These are phyloP conservation scores for Lagodon rhomboides DNA, from an alignment of 2,797 vertebrate genomes.

Conservation along the genomic window DNA sequence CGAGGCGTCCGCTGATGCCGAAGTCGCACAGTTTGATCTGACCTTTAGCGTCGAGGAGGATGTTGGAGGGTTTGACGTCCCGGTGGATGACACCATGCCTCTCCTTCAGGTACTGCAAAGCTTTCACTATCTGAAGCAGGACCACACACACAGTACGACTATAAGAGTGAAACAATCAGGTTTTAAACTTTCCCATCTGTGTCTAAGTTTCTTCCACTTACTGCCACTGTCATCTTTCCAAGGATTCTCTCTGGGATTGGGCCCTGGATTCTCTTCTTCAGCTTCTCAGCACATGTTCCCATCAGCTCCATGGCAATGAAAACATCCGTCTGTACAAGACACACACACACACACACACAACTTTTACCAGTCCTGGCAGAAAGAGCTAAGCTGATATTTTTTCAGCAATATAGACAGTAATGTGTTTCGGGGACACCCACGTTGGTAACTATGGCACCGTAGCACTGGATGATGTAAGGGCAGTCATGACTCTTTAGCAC, in stretches of 20 bases:
- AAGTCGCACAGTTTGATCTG: conserved; percentile 98
- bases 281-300: conserved; percentile 97
- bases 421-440: conserved; percentile 79
- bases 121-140: conserved; percentile 91
- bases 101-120: conserved; percentile 94
- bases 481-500: conserved; percentile 97
- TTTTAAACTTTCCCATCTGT: no score
- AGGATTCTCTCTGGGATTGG: conserved; percentile 96
- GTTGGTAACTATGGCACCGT: conserved; percentile 96
- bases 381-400: background rate
- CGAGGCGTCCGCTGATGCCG: conserved; percentile 95
- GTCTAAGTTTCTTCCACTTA: conserved; percentile 76
- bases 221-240: conserved; percentile 97
- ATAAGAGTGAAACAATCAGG: background rate
- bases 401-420: background rate
- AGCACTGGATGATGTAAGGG: conserved; percentile 97
- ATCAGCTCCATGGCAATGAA: conserved; percentile 99
- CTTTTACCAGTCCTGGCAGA: conserved; percentile 19
- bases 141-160: background rate
- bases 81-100: conserved; percentile 96
- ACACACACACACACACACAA: conserved; percentile 14
- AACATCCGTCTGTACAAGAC: conserved; percentile 90
- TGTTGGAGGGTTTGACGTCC: conserved; percentile 97
- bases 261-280: conserved; percentile 96
- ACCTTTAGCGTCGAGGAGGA: conserved; percentile 93